Evolutionary conservation across 2,888 invertebrate species (phyloP), one percentile per base, ranked within the genome.

Genomic region (Campaea margaritaria): DNA sequence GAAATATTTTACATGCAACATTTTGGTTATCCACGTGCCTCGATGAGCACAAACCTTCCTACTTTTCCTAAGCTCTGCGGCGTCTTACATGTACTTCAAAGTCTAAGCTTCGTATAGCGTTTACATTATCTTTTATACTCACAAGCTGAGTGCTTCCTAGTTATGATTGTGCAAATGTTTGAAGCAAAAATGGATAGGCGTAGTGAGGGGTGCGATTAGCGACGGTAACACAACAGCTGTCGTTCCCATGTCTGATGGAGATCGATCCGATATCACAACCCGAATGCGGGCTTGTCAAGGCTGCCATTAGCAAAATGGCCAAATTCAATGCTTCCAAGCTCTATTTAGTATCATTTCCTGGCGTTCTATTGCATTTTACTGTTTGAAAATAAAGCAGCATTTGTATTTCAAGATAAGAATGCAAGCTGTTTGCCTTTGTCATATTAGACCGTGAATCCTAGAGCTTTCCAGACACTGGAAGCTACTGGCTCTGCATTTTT

Each of bases 1-100:
- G 79, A 84, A 88, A 82, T 85, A 76, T 89, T 90, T 89, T 82
- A 85, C 76, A 79, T 75, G 70, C 79, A 79, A 74, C 72, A 57
- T 62, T 78, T 79, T 68, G 57, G 67, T 77, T 78, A 71, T 68
- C 69, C 65, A 65, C 69, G 67, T 60, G 69, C 65, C 59, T 64
- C 65, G 65, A 59, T 47, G 69, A 76, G 68, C 77, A 74, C 76
- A 69, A 70, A 59, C 68, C 69, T 52, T 64, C 72, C 70, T 43
- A 42, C 31, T 27, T 66, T 70, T 69, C 58, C 69, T 75, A 76
- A 59, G 87, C 89, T 89, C 89, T 87, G 83, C 82, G 70, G 72
- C 77, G 83, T 85, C 82, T 82, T 62, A 58, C 46, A 47, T 55
- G 60, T 60, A 60, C 55, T 38, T 55, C 55, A 55, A 50, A 13